These are phyloP conservation scores for Bruchidius siliquastri DNA, from an alignment of 2,888 invertebrate species.

Conservation along the genomic window DNA sequence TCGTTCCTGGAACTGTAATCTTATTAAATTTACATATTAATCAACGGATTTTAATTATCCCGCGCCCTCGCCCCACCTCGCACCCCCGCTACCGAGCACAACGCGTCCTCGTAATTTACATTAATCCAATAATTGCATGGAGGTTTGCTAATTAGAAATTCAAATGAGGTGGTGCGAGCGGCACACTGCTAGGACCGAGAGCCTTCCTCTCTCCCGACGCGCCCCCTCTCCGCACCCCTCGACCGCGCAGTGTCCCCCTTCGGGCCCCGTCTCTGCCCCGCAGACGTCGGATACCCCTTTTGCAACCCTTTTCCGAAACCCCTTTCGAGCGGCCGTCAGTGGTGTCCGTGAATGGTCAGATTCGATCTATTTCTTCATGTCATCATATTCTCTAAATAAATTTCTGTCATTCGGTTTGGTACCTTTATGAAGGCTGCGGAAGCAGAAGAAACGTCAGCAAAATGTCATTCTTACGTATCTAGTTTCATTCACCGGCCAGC, in stretches of 20 bases:
- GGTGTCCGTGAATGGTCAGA: not conserved
- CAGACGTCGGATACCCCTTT: conserved; percentile 17
- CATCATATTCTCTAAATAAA: too few species aligned
- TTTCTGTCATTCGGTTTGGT: too few species aligned
- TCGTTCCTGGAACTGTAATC: conserved; percentile 92
- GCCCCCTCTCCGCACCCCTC: conserved; percentile 17
- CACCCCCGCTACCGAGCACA: conserved; percentile 41
- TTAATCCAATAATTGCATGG: conserved; percentile 92
- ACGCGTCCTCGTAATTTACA: conserved; percentile 63
- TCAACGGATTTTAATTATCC: conserved; percentile 97
- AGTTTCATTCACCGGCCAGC: too few species aligned
- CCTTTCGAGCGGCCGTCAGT: not conserved
- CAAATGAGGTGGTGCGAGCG: conserved; percentile 52
- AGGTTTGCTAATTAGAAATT: conserved; percentile 90
- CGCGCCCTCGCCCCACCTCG: conserved; percentile 51
- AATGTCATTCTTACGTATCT: too few species aligned
- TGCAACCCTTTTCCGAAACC: conserved; percentile 13
- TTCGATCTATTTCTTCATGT: too few species aligned
- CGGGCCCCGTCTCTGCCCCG: conserved; percentile 13
- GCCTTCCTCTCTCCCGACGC: conserved; percentile 18
- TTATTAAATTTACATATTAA: conserved; percentile 98
- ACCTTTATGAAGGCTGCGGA: too few species aligned
- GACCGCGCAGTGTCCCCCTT: conserved; percentile 17
- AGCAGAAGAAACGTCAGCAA: too few species aligned
- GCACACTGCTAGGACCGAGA: not conserved